Evolutionary conservation across 2,113 vertebrate species (phyloP), one percentile per base, ranked within the genome.

Genomic region (Cygnus atratus): DNA sequence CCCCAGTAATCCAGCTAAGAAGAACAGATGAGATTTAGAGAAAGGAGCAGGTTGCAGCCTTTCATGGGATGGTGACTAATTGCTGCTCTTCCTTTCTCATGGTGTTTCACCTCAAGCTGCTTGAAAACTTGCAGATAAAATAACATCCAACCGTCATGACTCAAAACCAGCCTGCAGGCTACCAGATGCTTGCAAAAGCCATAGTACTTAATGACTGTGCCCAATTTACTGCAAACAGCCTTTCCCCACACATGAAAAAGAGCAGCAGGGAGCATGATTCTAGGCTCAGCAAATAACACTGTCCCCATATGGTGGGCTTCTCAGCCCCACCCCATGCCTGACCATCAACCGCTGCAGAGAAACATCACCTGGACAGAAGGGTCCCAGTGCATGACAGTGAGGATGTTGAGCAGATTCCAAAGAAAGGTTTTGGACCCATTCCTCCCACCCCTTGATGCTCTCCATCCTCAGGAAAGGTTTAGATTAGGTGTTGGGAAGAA

Each of bases 121-220:
- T 87, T 59, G 78, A 61, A 78, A 77, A 58, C 70, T 68, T 71
- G 75, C 67, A 78, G 72, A 31, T 92, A 86, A 94, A 97, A 55
- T 73, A 88, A 54, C 33, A 13, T 12, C 24, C 9, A 50, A 18
- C 24, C 8, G 10, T 33, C 2, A 3, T 19, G 58, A 14, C 65
- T 46, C 65, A 67, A 46, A 67, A 67, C 65, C 71, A 92, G 59
- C 70, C 61, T 91, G 84, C 75, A 75, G 76, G 35, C 58, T 43
- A n/a, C 63, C 2, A 44, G 16, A 43, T 72, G 46, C 73, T 68
- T 75, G 43, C 61, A 86, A 75, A 87, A 74, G 1, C 19, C 55
- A 7, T 0, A 1, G 7, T 55, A 52, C 0, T 2, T 58, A 33
- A 17, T 7, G 50, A 14, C n/a, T 83, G 19, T 90, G 57, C 65